Conservation (phyloP, 2,888 invertebrate species). For the Rotaria sp. region DNA sequence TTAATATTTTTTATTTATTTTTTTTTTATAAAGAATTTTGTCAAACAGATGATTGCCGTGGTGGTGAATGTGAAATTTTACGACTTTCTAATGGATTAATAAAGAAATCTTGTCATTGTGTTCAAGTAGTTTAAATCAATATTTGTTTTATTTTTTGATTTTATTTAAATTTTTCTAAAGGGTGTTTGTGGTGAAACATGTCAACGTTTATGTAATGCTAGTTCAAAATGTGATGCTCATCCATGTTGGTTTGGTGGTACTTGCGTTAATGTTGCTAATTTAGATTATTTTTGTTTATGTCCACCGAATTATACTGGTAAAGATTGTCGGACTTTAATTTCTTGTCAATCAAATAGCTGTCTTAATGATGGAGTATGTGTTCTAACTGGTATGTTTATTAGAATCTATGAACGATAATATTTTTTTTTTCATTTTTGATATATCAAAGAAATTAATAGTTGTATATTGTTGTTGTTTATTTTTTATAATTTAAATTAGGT, state of each 20-base stretch:
- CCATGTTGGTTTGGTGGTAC: constrained; percentile 27
- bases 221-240: not conserved
- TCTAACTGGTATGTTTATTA: not conserved
- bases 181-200: constrained; percentile 15
- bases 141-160: not conserved
- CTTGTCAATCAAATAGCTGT: not conserved
- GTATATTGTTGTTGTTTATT: not conserved
- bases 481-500: not conserved
- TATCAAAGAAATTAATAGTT: too few relatives aligned
- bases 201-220: constrained; percentile 12
- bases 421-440: too few relatives aligned
- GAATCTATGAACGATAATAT: too few relatives aligned
- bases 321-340: constrained; percentile 1
- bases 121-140: not conserved
- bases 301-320: constrained; percentile 20
- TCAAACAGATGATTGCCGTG: not conserved
- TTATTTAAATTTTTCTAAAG: not conserved
- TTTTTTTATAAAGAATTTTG: not conserved
- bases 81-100: too few relatives aligned
- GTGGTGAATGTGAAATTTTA: constrained; percentile 19
- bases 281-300: not conserved
- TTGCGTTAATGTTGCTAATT: constrained; percentile 1
- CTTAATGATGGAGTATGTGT: not conserved
- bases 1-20: not conserved
- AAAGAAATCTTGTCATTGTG: not conserved